Evolutionary conservation across 1,140 invertebrate genomes (phyloP).

Genomic region (Drosophila gunungcola): DNA sequence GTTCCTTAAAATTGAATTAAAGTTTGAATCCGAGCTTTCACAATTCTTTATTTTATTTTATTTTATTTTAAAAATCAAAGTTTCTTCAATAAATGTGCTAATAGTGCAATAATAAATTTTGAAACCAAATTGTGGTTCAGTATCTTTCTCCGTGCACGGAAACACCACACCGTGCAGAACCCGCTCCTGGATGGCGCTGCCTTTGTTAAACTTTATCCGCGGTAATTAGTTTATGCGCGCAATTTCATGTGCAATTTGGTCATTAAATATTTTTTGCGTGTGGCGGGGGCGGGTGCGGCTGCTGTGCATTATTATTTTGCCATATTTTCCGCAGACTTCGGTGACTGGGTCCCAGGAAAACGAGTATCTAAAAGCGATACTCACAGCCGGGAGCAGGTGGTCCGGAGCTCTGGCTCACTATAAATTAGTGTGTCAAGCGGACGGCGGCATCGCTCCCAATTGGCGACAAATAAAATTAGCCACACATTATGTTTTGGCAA

Average conservation of each 20-base stretch:
- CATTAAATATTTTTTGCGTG: slow-evolving; percentile 65
- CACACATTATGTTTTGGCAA: slow-evolving; percentile 80
- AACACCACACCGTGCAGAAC: slow-evolving; percentile 10
- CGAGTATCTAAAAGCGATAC: slow-evolving; percentile 59
- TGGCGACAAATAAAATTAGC: slow-evolving; percentile 83
- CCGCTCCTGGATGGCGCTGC: slow-evolving; percentile 19
- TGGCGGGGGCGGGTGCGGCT: neutral
- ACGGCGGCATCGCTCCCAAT: slow-evolving; percentile 63
- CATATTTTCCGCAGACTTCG: slow-evolving; percentile 47
- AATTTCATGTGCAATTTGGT: slow-evolving; percentile 82
- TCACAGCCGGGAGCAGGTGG: slow-evolving; percentile 65
- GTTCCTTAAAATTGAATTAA: too few relatives aligned
- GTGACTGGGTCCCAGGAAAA: slow-evolving; percentile 39
- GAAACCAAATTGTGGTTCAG: neutral
- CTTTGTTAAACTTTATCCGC: slow-evolving; percentile 80
- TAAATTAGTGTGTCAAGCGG: slow-evolving; percentile 64
- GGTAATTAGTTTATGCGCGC: slow-evolving; percentile 82
- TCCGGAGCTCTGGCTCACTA: slow-evolving; percentile 54
- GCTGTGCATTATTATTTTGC: slow-evolving; percentile 66
- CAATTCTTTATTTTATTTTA: too few relatives aligned
- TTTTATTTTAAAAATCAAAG: too few relatives aligned
- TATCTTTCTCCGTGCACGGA: slow-evolving; percentile 40
- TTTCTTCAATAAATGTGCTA: too few relatives aligned
- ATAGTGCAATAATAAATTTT: too few relatives aligned
- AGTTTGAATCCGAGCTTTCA: too few relatives aligned